Base-by-base conservation (phyloP, 2,113 vertebrate species). In the Gambusia holbrooki region DNA sequence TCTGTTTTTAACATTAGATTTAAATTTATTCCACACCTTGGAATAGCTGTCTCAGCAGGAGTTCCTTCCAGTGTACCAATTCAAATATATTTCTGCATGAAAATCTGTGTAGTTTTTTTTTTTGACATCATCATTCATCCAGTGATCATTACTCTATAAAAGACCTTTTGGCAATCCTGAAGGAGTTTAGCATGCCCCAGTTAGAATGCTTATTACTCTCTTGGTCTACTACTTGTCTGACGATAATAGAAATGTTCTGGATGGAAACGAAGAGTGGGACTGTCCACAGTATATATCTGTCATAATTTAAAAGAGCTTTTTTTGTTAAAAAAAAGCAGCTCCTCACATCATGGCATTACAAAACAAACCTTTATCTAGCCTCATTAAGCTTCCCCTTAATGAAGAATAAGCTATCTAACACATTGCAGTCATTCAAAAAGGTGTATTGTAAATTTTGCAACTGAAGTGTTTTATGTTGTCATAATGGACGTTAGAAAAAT, bases 1-100 rank as follows among this genome's bases (percentile, higher is more conserved):
- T 81, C 81, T 89, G 90, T 71, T 91, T 86, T 88, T 76, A 69
- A 76, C 69, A 90, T 90, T 60, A 89, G 25, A 76, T 74, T 75
- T 45, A 60, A 77, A 87, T 73, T 48, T 79, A 60, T 80, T 86
- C 80, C 67, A 62, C 45, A 40, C 61, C 69, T 84, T 85, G 88
- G 76, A 84, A 71, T 77, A 66, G 79, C 74, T 67, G 62, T 80
- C 77, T 83, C 79, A 58, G 72, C 68, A 79, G 77, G 77, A 85
- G 54, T 71, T 73, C 13, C 73, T 68, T 73, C 73, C 75, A 58
- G 1, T 76, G 33, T 81, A 60, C 62, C 62, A 76, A 74, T 83
- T 80, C 76, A 84, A 87, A 85, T 60, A 77, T 60, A 71, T 88
- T 76, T 92, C 87, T 88, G 70, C 79, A 70, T 11, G 0, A 69